A percentile compares a stretch with the other conserved stretches of the same genome.
Conservation (phyloP, 2,113 vertebrate species). For the Platysteira castanea region DNA sequence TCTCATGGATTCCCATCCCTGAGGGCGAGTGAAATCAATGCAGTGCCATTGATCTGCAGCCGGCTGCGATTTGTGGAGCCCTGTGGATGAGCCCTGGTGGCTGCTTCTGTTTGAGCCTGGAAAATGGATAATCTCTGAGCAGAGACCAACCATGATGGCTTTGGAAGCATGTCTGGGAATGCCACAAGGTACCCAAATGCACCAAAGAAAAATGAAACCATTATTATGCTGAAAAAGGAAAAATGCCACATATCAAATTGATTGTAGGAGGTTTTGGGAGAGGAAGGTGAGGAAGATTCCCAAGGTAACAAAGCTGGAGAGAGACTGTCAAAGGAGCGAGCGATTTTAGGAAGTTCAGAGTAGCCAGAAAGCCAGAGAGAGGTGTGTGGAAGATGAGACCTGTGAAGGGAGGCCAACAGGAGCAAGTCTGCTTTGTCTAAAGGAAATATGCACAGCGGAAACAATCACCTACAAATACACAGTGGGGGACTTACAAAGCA, state of each 20-base stretch:
- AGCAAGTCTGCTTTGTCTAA: not conserved
- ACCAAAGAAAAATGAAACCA: not conserved
- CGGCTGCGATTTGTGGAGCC: not conserved
- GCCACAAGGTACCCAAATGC: not conserved
- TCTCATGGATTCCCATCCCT: not conserved
- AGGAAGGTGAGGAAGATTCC: not conserved
- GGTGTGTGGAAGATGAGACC: not conserved
- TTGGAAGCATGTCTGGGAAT: not conserved
- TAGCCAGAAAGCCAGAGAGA: not conserved
- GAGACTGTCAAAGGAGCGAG: not conserved
- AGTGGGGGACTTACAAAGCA: not conserved
- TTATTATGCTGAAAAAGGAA: not conserved
- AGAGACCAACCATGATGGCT: not conserved
- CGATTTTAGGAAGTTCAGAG: not conserved
- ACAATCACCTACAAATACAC: not conserved
- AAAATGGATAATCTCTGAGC: not conserved
- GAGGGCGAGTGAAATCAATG: not conserved
- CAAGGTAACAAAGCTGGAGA: not conserved
- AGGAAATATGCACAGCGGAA: not conserved
- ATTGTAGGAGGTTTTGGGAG: not conserved
- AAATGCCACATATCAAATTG: not conserved
- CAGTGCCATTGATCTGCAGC: not conserved
- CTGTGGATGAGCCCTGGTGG: fast-evolving
- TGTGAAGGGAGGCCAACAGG: not conserved
- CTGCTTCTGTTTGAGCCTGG: not conserved